Percentiles rank a stretch among this genome's conserved stretches.
These are phyloP conservation scores for Spheniscus humboldti DNA, from an alignment of 2,797 vertebrate genomes.

Conservation along the genomic window DNA sequence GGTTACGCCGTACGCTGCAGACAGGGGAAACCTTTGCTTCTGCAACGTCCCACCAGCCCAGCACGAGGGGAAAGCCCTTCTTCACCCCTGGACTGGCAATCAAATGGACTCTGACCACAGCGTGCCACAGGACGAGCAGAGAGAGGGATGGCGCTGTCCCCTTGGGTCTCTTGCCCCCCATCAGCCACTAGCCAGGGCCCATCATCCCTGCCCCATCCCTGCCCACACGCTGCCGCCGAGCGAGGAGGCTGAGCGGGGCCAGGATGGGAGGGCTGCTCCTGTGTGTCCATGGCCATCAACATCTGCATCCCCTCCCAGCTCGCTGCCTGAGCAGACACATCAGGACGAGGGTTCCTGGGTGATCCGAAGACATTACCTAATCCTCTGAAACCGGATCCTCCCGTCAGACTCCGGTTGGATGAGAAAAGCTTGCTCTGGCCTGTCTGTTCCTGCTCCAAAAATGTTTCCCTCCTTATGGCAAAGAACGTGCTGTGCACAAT, in stretches of 20 bases:
- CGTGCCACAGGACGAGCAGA: background rate
- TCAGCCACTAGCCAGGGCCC: background rate
- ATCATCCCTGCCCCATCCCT: background rate
- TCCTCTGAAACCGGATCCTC: constrained; percentile 36
- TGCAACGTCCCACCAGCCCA: background rate
- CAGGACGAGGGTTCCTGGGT: background rate
- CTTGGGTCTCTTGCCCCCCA: too few species aligned
- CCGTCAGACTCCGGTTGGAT: background rate
- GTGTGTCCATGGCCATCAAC: background rate
- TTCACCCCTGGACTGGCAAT: background rate
- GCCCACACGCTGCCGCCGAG: rapidly evolving
- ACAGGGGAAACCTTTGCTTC: background rate
- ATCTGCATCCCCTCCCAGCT: background rate
- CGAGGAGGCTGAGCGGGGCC: rapidly evolving
- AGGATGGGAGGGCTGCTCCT: background rate
- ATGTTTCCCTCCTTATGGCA: background rate
- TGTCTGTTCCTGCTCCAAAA: constrained; percentile 25
- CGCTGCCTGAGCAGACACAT: background rate
- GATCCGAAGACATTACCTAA: background rate
- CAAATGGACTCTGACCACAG: background rate
- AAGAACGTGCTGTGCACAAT: background rate
- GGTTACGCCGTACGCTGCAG: rapidly evolving
- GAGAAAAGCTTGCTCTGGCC: constrained; percentile 36
- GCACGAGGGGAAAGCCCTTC: background rate
- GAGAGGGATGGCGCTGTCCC: background rate